phyloP scores from a whole-genome alignment of 1,140 invertebrate species.

The Caenorhabditis briggsae region DNA sequence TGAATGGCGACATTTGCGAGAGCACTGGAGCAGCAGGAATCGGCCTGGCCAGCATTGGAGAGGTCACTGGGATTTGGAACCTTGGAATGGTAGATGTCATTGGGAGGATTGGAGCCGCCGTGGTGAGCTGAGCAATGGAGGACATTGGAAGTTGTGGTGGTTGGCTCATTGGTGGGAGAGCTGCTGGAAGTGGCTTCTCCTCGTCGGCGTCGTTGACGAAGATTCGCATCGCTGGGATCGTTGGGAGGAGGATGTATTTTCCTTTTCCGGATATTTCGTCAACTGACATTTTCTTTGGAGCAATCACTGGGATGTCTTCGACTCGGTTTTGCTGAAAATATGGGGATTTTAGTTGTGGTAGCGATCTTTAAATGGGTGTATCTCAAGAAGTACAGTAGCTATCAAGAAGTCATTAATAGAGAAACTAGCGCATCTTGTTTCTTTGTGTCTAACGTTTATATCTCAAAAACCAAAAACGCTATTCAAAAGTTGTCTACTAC shows the following conservation, averaged over 20 bases:
- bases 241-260: constrained; percentile 57
- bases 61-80: constrained; percentile 3
- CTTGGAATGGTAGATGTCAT: background rate
- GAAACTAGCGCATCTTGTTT: no score
- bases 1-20: constrained; percentile 5
- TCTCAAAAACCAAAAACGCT: no score
- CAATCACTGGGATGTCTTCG: constrained; percentile 47
- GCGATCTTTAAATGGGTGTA: no score
- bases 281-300: constrained; percentile 35
- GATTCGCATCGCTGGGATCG: constrained; percentile 61
- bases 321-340: constrained; percentile 48
- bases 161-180: background rate
- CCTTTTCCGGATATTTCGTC: constrained; percentile 45
- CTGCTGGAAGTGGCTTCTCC: background rate
- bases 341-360: background rate
- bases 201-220: constrained; percentile 53
- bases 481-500: no score
- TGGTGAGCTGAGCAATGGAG: background rate
- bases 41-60: background rate
- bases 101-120: background rate
- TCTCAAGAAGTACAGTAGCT: no score
- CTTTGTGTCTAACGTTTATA: no score
- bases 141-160: background rate
- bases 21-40: background rate
- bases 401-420: no score